These are phyloP conservation scores for Lasioglossum oenotherae DNA, from an alignment of 2,888 invertebrate species.

Conservation along the genomic window DNA sequence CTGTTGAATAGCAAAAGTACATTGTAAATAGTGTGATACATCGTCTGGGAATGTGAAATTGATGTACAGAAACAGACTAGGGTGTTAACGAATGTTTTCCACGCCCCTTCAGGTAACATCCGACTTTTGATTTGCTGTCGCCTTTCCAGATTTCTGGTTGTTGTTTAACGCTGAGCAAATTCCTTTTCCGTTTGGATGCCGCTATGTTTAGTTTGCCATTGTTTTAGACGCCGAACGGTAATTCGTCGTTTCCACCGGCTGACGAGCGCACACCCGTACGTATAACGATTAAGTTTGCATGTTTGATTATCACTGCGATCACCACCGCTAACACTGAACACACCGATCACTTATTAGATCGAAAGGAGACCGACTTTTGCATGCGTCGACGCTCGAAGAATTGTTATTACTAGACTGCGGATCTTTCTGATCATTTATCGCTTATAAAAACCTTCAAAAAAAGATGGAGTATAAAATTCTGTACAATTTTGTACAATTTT, in stretches of 20 bases:
- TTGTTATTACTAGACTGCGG: not conserved
- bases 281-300: slow-evolving; percentile 83
- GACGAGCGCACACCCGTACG: slow-evolving; percentile 90
- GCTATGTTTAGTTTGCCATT: slow-evolving; percentile 81
- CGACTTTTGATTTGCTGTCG: slow-evolving; percentile 67
- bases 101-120: slow-evolving; percentile 62
- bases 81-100: not conserved
- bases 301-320: slow-evolving; percentile 41
- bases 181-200: slow-evolving; percentile 85
- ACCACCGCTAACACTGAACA: slow-evolving; percentile 5
- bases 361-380: not conserved
- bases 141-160: slow-evolving; percentile 84
- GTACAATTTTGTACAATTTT: too few relatives aligned
- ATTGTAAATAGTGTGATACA: not conserved
- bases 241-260: slow-evolving; percentile 84
- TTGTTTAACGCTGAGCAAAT: slow-evolving; percentile 67
- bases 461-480: too few relatives aligned
- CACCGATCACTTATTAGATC: not conserved
- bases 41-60: not conserved
- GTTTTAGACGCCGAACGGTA: slow-evolving; percentile 81
- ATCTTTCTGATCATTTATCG: too few relatives aligned
- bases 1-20: not conserved
- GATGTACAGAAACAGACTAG: not conserved
- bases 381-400: not conserved
- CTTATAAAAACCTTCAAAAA: too few relatives aligned